Conservation (phyloP, 2,797 vertebrate species). For the Falco peregrinus region DNA sequence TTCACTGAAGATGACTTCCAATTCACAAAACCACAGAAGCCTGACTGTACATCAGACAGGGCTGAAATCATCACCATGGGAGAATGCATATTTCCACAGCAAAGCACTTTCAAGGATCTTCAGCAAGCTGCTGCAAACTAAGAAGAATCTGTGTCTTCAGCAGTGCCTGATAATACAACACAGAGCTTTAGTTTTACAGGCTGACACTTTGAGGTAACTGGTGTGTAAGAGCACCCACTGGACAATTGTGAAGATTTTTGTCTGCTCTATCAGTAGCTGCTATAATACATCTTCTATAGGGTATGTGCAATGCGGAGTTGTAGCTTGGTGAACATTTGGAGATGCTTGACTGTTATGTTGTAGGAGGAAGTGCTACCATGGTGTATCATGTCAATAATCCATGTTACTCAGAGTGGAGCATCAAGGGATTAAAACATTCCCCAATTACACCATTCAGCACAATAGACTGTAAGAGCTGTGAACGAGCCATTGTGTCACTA, state of each 20-base stretch:
- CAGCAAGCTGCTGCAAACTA: neutral
- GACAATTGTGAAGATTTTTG: neutral
- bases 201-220: neutral
- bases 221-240: neutral
- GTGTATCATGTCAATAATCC: neutral
- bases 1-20: neutral
- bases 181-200: neutral
- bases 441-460: neutral
- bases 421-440: neutral
- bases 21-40: neutral
- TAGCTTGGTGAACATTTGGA: neutral
- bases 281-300: neutral
- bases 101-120: neutral
- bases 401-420: neutral
- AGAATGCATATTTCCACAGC: neutral
- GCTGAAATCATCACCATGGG: neutral
- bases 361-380: neutral
- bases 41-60: neutral
- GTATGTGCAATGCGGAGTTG: neutral
- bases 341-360: neutral
- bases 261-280: neutral
- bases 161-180: neutral
- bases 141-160: rapidly evolving
- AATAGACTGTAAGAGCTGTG: constrained; percentile 23
- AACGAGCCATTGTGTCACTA: neutral